Percentiles rank a stretch among this genome's conserved stretches.
Evolutionary conservation across 2,797 vertebrate species (phyloP).

Genomic region (Catharus ustulatus): DNA sequence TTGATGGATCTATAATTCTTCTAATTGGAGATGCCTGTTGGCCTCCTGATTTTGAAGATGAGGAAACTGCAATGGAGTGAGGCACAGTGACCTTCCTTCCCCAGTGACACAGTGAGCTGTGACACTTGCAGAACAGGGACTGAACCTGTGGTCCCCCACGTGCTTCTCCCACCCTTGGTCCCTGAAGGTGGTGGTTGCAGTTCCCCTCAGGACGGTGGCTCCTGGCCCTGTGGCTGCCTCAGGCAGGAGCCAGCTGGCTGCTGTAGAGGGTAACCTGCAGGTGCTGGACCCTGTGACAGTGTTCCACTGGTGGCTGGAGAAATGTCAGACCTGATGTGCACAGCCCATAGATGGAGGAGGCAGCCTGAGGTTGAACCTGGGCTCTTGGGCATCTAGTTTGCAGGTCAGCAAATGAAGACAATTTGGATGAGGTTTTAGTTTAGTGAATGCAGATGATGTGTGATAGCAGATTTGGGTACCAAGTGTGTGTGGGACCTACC

Average conservation of each 20-base stretch:
- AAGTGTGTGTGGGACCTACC: background rate
- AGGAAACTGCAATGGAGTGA: background rate
- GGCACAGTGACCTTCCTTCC: background rate
- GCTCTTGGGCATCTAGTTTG: background rate
- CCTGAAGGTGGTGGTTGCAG: background rate
- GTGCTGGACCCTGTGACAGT: background rate
- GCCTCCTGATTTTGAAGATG: background rate
- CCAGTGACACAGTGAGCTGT: background rate
- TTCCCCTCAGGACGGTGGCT: fast-evolving
- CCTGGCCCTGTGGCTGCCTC: fast-evolving
- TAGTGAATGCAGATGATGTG: background rate
- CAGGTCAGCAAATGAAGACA: background rate
- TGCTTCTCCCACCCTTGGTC: background rate
- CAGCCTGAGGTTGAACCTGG: background rate
- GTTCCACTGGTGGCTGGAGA: background rate
- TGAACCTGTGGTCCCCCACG: background rate
- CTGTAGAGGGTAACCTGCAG: fast-evolving
- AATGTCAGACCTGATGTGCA: background rate
- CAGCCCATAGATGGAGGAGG: background rate
- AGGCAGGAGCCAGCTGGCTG: background rate
- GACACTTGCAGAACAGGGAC: background rate
- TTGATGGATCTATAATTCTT: background rate
- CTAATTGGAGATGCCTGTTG: background rate
- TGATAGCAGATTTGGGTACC: background rate
- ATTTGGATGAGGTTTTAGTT: background rate